Conservation (phyloP, 2,113 vertebrate species). For the Hepsetus odoe region DNA sequence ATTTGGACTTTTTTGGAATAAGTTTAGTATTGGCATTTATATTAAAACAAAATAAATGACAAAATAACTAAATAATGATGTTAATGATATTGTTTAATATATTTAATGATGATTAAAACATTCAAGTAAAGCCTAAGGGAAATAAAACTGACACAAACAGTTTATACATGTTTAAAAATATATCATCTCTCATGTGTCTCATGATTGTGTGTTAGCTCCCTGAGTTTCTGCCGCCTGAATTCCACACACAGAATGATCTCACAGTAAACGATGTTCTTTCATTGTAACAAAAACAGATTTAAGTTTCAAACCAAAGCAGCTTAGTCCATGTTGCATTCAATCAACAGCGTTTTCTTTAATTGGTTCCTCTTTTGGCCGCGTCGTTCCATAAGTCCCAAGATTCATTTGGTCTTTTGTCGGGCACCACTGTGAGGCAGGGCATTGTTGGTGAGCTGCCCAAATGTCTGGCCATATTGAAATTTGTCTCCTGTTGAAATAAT, state of each 20-base stretch:
- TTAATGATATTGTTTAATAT: too few relatives aligned
- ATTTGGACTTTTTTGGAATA: not conserved
- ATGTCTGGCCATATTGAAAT: constrained; percentile 77
- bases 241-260: not conserved
- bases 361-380: not conserved
- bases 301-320: not conserved
- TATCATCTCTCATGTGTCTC: not conserved
- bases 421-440: constrained; percentile 64
- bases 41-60: too few relatives aligned
- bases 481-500: constrained; percentile 67
- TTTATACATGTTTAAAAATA: constrained; percentile 9
- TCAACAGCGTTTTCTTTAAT: constrained; percentile 25
- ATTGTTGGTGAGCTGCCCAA: constrained; percentile 72
- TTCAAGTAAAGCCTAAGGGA: too few relatives aligned
- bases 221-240: not conserved
- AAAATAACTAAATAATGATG: too few relatives aligned
- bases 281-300: not conserved
- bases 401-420: constrained; percentile 43
- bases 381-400: constrained; percentile 16
- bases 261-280: too few relatives aligned
- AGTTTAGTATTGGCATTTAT: too few relatives aligned
- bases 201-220: not conserved
- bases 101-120: too few relatives aligned
- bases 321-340: not conserved
- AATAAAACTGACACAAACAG: too few relatives aligned